Conservation (phyloP, 2,888 invertebrate genomes). For the Ennomos quercinarius region DNA sequence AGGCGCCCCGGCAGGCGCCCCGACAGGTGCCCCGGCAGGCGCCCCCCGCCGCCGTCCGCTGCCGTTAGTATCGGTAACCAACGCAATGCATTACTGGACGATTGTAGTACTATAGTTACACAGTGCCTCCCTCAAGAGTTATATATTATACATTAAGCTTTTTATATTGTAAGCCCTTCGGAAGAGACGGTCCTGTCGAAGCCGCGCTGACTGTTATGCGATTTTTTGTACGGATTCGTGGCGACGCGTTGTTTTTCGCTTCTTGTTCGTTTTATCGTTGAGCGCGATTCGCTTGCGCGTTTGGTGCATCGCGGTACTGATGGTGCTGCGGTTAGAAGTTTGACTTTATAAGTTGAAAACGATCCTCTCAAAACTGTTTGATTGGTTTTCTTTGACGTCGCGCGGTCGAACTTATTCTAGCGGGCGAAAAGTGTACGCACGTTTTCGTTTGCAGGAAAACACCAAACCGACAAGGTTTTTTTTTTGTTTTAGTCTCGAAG, state of each 20-base stretch:
- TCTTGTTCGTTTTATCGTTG: slow-evolving; percentile 30
- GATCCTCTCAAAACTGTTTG: slow-evolving; percentile 5
- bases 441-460: neutral
- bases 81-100: slow-evolving; percentile 54
- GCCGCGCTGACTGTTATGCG: slow-evolving; percentile 60
- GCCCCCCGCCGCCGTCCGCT: slow-evolving; percentile 67
- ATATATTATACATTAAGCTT: slow-evolving; percentile 57
- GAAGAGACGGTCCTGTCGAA: slow-evolving; percentile 50
- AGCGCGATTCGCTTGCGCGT: slow-evolving; percentile 19
- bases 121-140: slow-evolving; percentile 60
- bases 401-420: neutral
- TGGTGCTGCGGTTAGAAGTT: neutral
- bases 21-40: slow-evolving; percentile 79
- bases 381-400: slow-evolving; percentile 5
- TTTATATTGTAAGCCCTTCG: slow-evolving; percentile 50
- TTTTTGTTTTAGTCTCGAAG: slow-evolving; percentile 17
- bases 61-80: slow-evolving; percentile 63
- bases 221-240: slow-evolving; percentile 52
- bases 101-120: slow-evolving; percentile 57
- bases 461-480: slow-evolving; percentile 6
- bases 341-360: slow-evolving; percentile 5
- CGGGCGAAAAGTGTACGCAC: neutral
- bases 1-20: too few species aligned
- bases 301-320: slow-evolving; percentile 12
- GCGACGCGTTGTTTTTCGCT: slow-evolving; percentile 45